Evolutionary conservation across 2,888 invertebrate genomes (phyloP).

Genomic region (Macaria notata): DNA sequence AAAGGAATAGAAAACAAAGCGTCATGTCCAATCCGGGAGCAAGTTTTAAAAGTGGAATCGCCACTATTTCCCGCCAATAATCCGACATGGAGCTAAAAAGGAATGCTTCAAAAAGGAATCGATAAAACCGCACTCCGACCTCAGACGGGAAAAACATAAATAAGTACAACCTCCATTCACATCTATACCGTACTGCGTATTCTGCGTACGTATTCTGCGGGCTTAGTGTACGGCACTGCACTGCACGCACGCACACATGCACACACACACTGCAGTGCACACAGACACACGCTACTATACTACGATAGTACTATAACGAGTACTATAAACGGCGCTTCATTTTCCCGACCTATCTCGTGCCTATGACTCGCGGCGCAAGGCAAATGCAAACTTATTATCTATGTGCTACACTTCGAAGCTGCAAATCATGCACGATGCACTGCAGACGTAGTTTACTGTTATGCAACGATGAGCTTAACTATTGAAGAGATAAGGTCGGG

Average conservation of each 20-base stretch:
- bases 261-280: conserved; percentile 40
- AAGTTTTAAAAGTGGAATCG: conserved; percentile 32
- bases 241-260: conserved; percentile 44
- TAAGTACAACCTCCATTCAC: conserved; percentile 59
- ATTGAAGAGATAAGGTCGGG: conserved; percentile 32
- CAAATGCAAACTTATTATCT: conserved; percentile 42
- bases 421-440: conserved; percentile 19
- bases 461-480: not conserved
- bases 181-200: not conserved
- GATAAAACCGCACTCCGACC: conserved; percentile 55
- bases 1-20: conserved; percentile 10
- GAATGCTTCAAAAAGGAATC: conserved; percentile 55
- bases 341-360: conserved; percentile 67
- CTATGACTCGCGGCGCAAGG: conserved; percentile 42
- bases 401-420: conserved; percentile 31
- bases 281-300: conserved; percentile 48
- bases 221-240: conserved; percentile 50
- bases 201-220: not conserved
- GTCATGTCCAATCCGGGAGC: conserved; percentile 31
- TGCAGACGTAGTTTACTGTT: conserved; percentile 30
- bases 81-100: conserved; percentile 38
- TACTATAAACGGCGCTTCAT: conserved; percentile 76
- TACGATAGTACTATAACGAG: conserved; percentile 72
- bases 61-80: conserved; percentile 43
- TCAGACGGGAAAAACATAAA: conserved; percentile 53